These are phyloP conservation scores for Alitta virens DNA, from an alignment of 2,888 invertebrate species.

Conservation along the genomic window DNA sequence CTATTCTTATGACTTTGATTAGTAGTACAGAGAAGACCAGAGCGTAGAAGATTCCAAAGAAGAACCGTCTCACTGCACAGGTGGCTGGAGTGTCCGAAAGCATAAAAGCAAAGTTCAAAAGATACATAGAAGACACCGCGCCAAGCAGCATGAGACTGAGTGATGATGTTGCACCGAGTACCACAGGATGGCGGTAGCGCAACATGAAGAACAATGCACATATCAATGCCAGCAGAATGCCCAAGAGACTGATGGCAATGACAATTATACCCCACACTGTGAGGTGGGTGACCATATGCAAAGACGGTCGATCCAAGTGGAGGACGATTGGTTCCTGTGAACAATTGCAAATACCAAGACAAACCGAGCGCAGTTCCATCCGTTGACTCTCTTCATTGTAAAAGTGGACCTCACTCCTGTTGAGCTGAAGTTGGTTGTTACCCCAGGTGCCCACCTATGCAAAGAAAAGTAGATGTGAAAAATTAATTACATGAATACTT, in stretches of 20 bases:
- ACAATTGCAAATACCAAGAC: constrained; percentile 19
- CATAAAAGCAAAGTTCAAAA: constrained; percentile 21
- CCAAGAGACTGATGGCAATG: constrained; percentile 9
- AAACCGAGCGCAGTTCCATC: neutral
- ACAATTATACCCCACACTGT: constrained; percentile 15
- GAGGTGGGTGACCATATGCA: constrained; percentile 5
- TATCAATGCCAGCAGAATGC: constrained; percentile 12
- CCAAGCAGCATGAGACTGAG: constrained; percentile 14
- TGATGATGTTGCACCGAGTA: constrained; percentile 8
- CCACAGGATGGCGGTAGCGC: constrained; percentile 12
- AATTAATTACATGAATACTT: too few relatives aligned
- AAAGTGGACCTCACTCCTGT: constrained; percentile 10
- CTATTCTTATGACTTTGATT: constrained; percentile 5
- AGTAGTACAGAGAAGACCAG: constrained; percentile 11
- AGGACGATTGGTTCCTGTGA: neutral
- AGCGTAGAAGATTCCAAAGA: constrained; percentile 11
- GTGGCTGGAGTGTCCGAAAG: constrained; percentile 12
- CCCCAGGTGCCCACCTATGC: constrained; percentile 8
- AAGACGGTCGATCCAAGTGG: neutral
- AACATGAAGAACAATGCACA: constrained; percentile 13
- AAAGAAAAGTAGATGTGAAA: too few relatives aligned
- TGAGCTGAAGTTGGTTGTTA: neutral
- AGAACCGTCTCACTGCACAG: constrained; percentile 12
- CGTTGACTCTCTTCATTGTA: constrained; percentile 6
- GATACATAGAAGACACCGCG: constrained; percentile 8